A percentile compares a stretch with the other conserved stretches of the same genome.
Evolutionary conservation across 2,113 vertebrate genomes (phyloP).

Genomic region (Oncorhynchus nerka): DNA sequence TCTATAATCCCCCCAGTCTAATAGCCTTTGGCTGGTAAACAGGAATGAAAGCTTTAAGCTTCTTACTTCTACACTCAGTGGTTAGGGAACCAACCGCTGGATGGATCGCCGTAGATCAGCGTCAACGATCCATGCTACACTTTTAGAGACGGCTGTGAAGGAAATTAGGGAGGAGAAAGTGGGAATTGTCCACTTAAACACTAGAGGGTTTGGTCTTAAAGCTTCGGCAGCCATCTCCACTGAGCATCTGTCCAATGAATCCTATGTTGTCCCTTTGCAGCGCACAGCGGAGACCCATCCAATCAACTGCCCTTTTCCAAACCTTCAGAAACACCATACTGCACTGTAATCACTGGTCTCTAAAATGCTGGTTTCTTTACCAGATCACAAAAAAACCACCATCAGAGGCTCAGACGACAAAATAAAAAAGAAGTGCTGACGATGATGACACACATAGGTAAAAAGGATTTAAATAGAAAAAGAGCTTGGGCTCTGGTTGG

Average conservation of each 20-base stretch:
- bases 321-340: not conserved
- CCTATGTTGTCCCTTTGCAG: not conserved
- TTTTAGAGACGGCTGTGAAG: no score
- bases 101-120: not conserved
- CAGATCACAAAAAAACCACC: not conserved
- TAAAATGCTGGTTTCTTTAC: not conserved
- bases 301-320: not conserved
- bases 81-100: not conserved
- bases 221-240: not conserved
- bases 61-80: not conserved
- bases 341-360: not conserved
- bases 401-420: slow-evolving; percentile 1
- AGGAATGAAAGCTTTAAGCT: slow-evolving; percentile 19
- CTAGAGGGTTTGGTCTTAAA: not conserved
- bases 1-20: not conserved
- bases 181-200: not conserved
- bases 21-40: slow-evolving; percentile 2
- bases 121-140: not conserved
- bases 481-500: slow-evolving; percentile 47
- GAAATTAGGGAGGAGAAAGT: not conserved
- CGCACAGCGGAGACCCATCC: not conserved
- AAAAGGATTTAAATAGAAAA: slow-evolving; percentile 34
- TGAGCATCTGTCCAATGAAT: not conserved
- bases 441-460: slow-evolving; percentile 42
- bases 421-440: slow-evolving; percentile 33